phyloP scores from a whole-genome alignment of 2,888 invertebrate species.

The Orthosia gracilis region DNA sequence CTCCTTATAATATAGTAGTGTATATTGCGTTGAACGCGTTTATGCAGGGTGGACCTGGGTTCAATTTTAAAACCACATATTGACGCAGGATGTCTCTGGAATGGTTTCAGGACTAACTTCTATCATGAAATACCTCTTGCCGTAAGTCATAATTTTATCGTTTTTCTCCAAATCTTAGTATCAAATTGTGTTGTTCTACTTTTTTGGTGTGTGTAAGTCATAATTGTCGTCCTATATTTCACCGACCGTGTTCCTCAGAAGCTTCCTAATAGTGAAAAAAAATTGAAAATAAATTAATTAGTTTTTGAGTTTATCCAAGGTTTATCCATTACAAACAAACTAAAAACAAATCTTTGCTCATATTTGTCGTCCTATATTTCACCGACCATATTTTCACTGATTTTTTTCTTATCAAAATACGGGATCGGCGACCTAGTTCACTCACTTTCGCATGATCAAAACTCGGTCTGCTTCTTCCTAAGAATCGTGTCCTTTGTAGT shows the following conservation, averaged over 20 bases:
- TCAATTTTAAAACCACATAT: background rate
- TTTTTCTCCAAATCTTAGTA: background rate
- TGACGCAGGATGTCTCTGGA: background rate
- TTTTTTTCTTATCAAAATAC: conserved; percentile 35
- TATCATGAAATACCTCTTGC: too few relatives aligned
- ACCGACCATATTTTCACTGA: conserved; percentile 33
- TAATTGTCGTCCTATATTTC: too few relatives aligned
- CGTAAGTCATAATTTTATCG: background rate
- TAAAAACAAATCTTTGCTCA: background rate
- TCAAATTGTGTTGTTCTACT: background rate
- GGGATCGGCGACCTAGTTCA: conserved; percentile 46
- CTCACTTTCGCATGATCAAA: conserved; percentile 50
- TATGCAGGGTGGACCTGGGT: too few relatives aligned
- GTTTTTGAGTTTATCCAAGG: too few relatives aligned
- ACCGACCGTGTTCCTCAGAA: background rate
- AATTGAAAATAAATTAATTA: too few relatives aligned
- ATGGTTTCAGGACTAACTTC: background rate
- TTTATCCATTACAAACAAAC: too few relatives aligned
- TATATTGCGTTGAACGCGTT: too few relatives aligned
- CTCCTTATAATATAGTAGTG: too few relatives aligned
- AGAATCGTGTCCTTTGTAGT: conserved; percentile 44
- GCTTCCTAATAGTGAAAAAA: too few relatives aligned
- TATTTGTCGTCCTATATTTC: background rate
- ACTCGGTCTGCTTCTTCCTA: conserved; percentile 38
- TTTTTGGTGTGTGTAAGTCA: background rate